Percentiles rank a stretch among this genome's conserved stretches.
These are phyloP conservation scores for Tetramorium parvispinum DNA, from an alignment of 1,140 invertebrate genomes.

Conservation along the genomic window DNA sequence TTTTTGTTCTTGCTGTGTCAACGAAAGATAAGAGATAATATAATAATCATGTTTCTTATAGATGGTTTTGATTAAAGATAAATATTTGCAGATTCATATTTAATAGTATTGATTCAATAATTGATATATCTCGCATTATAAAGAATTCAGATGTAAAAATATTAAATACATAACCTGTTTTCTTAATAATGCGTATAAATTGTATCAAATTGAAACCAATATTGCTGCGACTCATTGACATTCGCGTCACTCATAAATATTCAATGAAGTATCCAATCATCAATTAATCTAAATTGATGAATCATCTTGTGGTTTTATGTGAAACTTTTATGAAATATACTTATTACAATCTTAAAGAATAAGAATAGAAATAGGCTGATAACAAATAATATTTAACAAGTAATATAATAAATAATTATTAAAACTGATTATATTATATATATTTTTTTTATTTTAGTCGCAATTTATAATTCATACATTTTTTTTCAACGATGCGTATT, in stretches of 20 bases:
- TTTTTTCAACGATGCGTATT: background rate
- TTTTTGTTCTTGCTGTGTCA: background rate
- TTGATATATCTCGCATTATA: conserved; percentile 8
- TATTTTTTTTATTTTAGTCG: conserved; percentile 3
- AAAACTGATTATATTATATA: background rate
- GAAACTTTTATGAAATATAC: conserved; percentile 2
- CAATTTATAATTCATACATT: background rate
- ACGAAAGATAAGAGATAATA: conserved; percentile 12
- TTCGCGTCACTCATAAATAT: conserved; percentile 29
- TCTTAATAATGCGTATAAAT: conserved; percentile 18
- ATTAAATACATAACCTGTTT: conserved; percentile 15
- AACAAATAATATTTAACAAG: background rate
- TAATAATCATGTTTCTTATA: conserved; percentile 8
- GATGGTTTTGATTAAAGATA: conserved; percentile 4
- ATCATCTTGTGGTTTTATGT: background rate
- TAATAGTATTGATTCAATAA: background rate
- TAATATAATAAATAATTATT: conserved; percentile 16
- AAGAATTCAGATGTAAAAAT: conserved; percentile 2
- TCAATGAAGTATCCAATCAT: conserved; percentile 23
- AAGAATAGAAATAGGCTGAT: background rate
- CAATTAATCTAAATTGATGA: conserved; percentile 40
- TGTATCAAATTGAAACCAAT: background rate
- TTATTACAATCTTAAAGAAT: background rate
- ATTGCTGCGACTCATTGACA: conserved; percentile 1
- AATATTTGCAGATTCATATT: background rate